Conservation (phyloP, 2,113 vertebrate genomes). For the Machaerirhynchus nigripectus region DNA sequence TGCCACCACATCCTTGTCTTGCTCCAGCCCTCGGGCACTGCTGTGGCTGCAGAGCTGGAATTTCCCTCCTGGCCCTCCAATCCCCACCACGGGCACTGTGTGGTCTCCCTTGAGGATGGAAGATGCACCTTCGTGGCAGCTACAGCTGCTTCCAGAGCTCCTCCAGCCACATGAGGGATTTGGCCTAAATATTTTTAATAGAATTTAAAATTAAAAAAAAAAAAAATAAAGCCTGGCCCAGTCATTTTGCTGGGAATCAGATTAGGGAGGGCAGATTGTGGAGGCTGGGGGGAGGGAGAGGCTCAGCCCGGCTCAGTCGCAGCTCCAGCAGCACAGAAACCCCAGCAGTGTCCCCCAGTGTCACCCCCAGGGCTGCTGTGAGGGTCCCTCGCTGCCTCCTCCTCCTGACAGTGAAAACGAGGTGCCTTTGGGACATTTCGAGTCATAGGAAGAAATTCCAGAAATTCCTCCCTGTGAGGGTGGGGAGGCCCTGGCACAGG, state of each 20-base stretch:
- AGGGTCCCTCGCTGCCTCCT: accelerated
- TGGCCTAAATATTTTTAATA: slow-evolving; percentile 41
- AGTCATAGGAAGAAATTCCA: not conserved
- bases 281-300: not conserved
- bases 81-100: not conserved
- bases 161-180: not conserved
- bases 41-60: not conserved
- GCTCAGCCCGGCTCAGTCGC: not conserved
- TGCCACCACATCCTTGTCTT: not conserved
- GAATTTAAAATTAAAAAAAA: not conserved
- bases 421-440: accelerated
- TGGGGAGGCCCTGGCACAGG: not conserved
- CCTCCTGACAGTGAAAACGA: not conserved
- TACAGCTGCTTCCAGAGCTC: not conserved
- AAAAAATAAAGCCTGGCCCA: not conserved
- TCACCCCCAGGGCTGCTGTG: not conserved
- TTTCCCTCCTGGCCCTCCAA: not conserved
- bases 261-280: slow-evolving; percentile 11
- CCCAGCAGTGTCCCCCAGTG: not conserved
- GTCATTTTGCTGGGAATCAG: not conserved
- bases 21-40: accelerated
- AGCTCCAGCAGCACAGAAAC: not conserved
- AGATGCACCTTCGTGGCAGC: not conserved
- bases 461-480: not conserved
- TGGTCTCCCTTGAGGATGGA: not conserved